These are phyloP conservation scores for Ploceus nigricollis DNA, from an alignment of 2,113 vertebrate genomes.

Conservation along the genomic window DNA sequence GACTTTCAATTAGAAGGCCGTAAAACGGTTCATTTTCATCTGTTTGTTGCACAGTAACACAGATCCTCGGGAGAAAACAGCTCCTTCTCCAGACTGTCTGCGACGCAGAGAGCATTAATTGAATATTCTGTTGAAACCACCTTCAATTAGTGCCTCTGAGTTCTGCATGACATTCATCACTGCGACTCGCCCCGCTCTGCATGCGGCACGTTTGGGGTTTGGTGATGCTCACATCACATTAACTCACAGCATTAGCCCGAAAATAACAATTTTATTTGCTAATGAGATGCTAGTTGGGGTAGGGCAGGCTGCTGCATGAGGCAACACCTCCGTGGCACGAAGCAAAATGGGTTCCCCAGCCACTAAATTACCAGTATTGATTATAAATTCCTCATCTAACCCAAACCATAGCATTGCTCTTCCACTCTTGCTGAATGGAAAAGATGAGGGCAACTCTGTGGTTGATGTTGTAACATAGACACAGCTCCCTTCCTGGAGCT, in stretches of 20 bases:
- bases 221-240: neutral
- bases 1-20: slow-evolving; percentile 64
- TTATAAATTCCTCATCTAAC: neutral
- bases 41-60: slow-evolving; percentile 62
- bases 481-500: neutral
- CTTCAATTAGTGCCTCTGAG: slow-evolving; percentile 63
- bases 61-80: slow-evolving; percentile 60
- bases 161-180: slow-evolving; percentile 42
- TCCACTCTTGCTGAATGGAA: neutral
- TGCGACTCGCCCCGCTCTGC: neutral
- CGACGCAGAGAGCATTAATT: slow-evolving; percentile 64
- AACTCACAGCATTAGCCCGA: neutral
- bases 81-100: slow-evolving; percentile 47
- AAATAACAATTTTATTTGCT: slow-evolving; percentile 56
- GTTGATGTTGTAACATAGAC: rapidly evolving
- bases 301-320: neutral
- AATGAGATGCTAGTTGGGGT: neutral
- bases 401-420: neutral
- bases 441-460: rapidly evolving
- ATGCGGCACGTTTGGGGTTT: neutral
- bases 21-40: slow-evolving; percentile 68
- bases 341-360: neutral
- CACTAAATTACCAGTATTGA: rapidly evolving
- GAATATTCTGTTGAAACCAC: slow-evolving; percentile 68
- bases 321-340: rapidly evolving